Conservation (phyloP, 2,888 invertebrate species). For the Glyphotaelius pellucidus region DNA sequence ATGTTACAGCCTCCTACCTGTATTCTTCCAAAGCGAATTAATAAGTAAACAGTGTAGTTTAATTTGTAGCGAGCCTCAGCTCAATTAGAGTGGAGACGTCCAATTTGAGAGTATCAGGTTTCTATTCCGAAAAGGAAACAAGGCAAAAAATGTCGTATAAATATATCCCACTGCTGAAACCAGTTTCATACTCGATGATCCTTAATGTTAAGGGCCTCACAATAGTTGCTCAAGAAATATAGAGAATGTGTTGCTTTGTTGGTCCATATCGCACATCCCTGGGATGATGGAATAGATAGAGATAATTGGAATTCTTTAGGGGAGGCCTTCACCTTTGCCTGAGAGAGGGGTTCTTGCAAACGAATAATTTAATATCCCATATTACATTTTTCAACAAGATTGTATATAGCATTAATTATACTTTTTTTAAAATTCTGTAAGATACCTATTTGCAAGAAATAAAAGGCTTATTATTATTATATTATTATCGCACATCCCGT, state of each 20-base stretch:
- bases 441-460: too few species aligned
- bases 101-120: constrained; percentile 18
- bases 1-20: neutral
- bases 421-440: too few species aligned
- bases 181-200: constrained; percentile 30
- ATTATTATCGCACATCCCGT: neutral
- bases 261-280: neutral
- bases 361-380: too few species aligned
- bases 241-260: neutral
- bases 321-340: too few species aligned
- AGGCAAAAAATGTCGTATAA: constrained; percentile 10
- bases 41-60: neutral
- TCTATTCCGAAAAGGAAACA: constrained; percentile 20
- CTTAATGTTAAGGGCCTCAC: constrained; percentile 27
- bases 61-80: neutral
- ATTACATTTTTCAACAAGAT: too few species aligned
- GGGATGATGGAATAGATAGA: too few species aligned
- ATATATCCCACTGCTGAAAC: neutral
- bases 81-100: constrained; percentile 6
- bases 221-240: neutral
- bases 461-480: too few species aligned
- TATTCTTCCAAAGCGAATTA: neutral
- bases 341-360: too few species aligned
- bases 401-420: too few species aligned
- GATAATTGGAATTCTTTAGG: too few species aligned